phyloP scores from a whole-genome alignment of 2,888 invertebrate genomes.

The Nephrocerus scutellatus region DNA sequence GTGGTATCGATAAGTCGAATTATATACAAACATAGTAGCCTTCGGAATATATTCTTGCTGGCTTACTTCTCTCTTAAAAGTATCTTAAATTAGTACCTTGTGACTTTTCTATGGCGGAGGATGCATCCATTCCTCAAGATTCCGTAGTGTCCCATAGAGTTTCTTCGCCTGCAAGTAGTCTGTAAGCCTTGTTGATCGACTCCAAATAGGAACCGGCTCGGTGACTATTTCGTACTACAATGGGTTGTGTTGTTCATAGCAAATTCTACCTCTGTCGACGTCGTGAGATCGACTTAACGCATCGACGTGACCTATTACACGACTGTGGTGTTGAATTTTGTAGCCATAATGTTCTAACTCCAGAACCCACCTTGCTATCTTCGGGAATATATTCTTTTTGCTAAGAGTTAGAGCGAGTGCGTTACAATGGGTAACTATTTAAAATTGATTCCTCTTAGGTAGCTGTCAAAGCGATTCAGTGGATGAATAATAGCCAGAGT shows the following conservation, averaged over 20 bases:
- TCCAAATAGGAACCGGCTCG: slow-evolving; percentile 15
- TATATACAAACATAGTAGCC: slow-evolving; percentile 8
- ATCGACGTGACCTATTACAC: slow-evolving; percentile 3
- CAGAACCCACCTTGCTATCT: slow-evolving; percentile 8
- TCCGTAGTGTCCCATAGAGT: slow-evolving; percentile 4
- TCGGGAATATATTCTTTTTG: slow-evolving; percentile 6
- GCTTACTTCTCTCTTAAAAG: slow-evolving; percentile 16
- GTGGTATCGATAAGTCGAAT: slow-evolving; percentile 22
- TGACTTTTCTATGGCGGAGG: slow-evolving; percentile 6
- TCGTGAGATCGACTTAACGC: slow-evolving; percentile 1
- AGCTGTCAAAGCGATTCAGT: slow-evolving; percentile 8
- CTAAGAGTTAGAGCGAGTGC: slow-evolving; percentile 5
- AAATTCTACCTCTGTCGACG: slow-evolving; percentile 14
- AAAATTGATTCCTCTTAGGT: slow-evolving; percentile 8
- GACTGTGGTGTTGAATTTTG: slow-evolving; percentile 5
- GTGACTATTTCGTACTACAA: slow-evolving; percentile 7
- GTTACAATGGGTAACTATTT: slow-evolving; percentile 11
- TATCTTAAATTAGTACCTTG: slow-evolving; percentile 9
- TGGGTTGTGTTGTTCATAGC: slow-evolving; percentile 16
- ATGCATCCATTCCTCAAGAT: too few species aligned
- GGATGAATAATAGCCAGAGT: slow-evolving; percentile 6
- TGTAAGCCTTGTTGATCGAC: slow-evolving; percentile 14
- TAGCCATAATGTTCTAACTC: slow-evolving; percentile 3
- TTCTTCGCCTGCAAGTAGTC: too few species aligned
- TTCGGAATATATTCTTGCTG: slow-evolving; percentile 15